phyloP scores from a whole-genome alignment of 2,797 vertebrate genomes.

The Balearica regulorum region DNA sequence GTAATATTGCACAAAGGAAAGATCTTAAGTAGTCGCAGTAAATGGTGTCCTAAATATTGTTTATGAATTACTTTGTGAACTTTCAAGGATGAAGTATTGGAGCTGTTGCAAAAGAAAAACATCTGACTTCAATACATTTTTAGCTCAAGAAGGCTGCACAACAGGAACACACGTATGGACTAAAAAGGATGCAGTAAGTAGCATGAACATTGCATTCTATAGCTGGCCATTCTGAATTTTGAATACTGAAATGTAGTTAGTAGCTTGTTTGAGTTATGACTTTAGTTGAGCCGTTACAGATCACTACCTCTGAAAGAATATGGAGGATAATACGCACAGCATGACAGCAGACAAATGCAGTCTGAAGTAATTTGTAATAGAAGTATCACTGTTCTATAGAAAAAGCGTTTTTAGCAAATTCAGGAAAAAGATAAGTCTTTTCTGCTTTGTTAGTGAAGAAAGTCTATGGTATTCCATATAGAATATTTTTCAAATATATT shows the following conservation, averaged over 20 bases:
- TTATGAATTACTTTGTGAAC: slow-evolving; percentile 25
- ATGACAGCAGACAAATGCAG: not conserved
- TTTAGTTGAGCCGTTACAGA: not conserved
- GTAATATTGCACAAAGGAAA: not conserved
- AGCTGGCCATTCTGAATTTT: not conserved
- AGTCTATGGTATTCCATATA: not conserved
- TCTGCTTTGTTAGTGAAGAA: not conserved
- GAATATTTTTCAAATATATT: not conserved
- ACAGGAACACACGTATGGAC: slow-evolving; percentile 89
- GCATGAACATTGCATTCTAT: not conserved
- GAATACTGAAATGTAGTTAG: not conserved
- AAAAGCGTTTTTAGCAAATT: not conserved
- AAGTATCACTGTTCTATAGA: not conserved
- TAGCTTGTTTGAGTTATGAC: not conserved
- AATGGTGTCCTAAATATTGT: not conserved
- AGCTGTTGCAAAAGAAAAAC: slow-evolving; percentile 98
- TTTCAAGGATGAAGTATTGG: slow-evolving; percentile 97
- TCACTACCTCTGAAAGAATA: not conserved
- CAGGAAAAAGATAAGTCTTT: not conserved
- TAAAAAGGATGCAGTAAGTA: slow-evolving; percentile 87
- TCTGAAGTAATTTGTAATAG: not conserved
- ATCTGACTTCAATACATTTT: slow-evolving; percentile 96
- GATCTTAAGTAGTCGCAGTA: not conserved
- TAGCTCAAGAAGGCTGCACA: slow-evolving; percentile 92
- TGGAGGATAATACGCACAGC: not conserved